Evolutionary conservation across 1,140 invertebrate species (phyloP), one percentile per base, ranked within the genome.

Genomic region (Macrostomum lignano): DNA sequence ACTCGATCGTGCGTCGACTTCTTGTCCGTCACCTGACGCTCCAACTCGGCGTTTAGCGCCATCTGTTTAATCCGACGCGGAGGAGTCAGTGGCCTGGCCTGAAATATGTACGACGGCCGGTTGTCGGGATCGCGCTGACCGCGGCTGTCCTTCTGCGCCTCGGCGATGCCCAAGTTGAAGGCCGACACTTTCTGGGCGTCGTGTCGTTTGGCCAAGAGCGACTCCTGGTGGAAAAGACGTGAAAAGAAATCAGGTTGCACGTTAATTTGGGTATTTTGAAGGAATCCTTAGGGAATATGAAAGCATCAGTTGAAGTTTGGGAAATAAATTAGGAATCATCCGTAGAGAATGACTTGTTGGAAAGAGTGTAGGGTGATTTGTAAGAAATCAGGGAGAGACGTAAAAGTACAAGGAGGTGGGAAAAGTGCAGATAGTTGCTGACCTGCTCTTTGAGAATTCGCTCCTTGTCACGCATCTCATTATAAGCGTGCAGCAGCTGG

Each of bases 111-210:
- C 7, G 53, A 51, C 37, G 40, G 43, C 50, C 55, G 45, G 36
- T 46, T 47, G 6, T 47, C 39, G 23, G 35, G 38, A 11, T 49
- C 47, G 36, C 44, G 45, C 7, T 37, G 31, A 31, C 46, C 46
- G 22, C 48, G 48, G 38, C 48, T 51, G 1, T 37, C 28, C 30
- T 43, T 43, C 3, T 49, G 38, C 23, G 49, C 52, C 33, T 55
- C 53, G 21, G 52, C 42, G 14, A 58, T 47, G 33, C 53, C 55
- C n/a, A 51, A 25, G 39, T 58, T 58, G 36, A 57, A 55, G 5
- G 54, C 54, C 14, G 52, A 44, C 36, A 50, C 49, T 33, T 54
- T 52, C 38, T 56, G 53, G 9, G 46, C 42, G 13, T 55, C 50
- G 24, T 51, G 42, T 21, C 47, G 30, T 30, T 46, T 43, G 1